Base-by-base conservation (phyloP, 2,797 vertebrate genomes). In the Oryzias sinensis region DNA sequence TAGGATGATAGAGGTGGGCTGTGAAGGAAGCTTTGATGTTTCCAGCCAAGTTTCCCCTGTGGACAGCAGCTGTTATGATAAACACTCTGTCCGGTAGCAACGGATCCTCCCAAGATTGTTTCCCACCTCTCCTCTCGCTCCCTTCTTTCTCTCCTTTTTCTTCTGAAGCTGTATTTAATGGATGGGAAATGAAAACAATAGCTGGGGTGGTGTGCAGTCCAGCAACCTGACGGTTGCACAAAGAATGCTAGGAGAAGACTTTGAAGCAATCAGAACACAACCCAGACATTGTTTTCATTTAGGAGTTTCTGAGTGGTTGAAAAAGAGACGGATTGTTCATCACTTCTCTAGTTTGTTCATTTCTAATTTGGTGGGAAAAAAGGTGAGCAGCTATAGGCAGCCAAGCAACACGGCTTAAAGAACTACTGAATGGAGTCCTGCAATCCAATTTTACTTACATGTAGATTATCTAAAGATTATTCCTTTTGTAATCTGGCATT, bases 31-130 rank as follows among this genome's bases (percentile, higher is more conserved):
- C 83, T 88, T 88, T 90, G 85, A 91, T 88, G 81, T 68, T 52
- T 65, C 62, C 72, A 81, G 89, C 89, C 89, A 90, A 85, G 83
- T 90, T 91, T 90, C 82, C 86, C 85, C 84, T 77, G 87, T 85
- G 89, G 87, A 89, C 84, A 83, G 86, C 85, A 88, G 82, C 85
- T 90, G 87, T 89, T 91, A 83, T 88, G 90, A 89, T 90, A 89
- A 88, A 91, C 87, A 88, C 53, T 47, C 82, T 83, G 88, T 89
- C 85, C 87, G 79, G 87, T 87, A 87, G 84, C 88, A 86, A 87
- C 84, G 90, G 85, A 91, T 77, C 78, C 70, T 79, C 79, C 87
- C 72, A 74, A 85, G 79, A 87, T 83, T 80, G 72, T 71, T 66
- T 69, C 68, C 60, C 81, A 67, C 80, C 77, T 80, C 71, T 75